Percentiles rank a stretch among this genome's conserved stretches.
These are phyloP conservation scores for Caenorhabditis doughertyi DNA, from an alignment of 2,888 invertebrate genomes.

Conservation along the genomic window DNA sequence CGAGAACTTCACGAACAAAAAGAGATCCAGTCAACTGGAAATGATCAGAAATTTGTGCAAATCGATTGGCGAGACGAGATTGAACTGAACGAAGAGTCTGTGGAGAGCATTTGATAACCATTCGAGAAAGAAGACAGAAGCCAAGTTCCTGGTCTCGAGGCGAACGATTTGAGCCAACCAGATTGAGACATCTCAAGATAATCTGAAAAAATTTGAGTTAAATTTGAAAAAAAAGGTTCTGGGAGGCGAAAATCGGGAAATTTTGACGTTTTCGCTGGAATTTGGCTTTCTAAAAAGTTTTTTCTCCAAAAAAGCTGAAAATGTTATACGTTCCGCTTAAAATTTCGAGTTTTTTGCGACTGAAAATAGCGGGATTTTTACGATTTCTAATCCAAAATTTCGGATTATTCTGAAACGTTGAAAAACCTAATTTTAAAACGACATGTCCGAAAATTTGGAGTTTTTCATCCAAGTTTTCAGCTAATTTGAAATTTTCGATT, in stretches of 20 bases:
- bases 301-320: no score
- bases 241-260: neutral
- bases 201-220: constrained; percentile 25
- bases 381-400: no score
- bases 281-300: no score
- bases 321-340: no score
- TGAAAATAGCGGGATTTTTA: no score
- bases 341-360: no score
- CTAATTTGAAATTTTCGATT: neutral
- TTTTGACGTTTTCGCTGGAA: neutral
- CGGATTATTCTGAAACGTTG: no score
- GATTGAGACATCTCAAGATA: constrained; percentile 58
- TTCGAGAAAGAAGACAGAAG: constrained; percentile 58
- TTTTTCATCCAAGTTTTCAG: neutral
- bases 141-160: constrained; percentile 52
- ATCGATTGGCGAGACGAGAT: constrained; percentile 65
- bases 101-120: constrained; percentile 61
- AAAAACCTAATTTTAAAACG: no score
- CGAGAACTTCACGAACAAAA: constrained; percentile 65
- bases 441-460: no score
- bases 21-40: constrained; percentile 46
- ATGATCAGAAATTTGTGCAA: constrained; percentile 56
- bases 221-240: no score
- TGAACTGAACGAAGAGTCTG: constrained; percentile 58
- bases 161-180: constrained; percentile 45